Percentiles rank a stretch among this genome's conserved stretches.
These are phyloP conservation scores for Calcarius lapponicus DNA, from an alignment of 2,797 vertebrate genomes.

Conservation along the genomic window DNA sequence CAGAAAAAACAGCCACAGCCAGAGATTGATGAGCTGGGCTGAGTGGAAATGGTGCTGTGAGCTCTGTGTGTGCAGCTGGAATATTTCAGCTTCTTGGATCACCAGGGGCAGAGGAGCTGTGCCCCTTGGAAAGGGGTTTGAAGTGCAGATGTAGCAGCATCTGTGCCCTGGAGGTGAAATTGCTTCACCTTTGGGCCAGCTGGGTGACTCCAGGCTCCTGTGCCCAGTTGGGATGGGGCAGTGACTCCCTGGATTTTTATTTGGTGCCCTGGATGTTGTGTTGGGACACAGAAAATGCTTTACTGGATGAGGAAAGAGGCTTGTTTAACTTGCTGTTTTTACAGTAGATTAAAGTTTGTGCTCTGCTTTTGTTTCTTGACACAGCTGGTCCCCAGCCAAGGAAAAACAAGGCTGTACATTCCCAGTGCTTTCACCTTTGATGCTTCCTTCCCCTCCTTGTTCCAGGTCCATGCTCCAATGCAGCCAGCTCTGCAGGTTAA, in stretches of 20 bases:
- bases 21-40: conserved; percentile 18
- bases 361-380: neutral
- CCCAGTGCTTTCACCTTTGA: neutral
- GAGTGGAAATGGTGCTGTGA: neutral
- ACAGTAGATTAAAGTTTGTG: neutral
- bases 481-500: neutral
- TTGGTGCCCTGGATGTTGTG: neutral
- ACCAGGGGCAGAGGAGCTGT: neutral
- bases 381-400: neutral
- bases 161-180: neutral
- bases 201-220: neutral
- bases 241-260: neutral
- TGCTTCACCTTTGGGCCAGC: neutral
- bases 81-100: neutral
- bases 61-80: neutral
- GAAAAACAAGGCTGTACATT: neutral
- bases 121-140: neutral
- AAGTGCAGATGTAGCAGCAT: neutral
- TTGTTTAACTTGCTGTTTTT: neutral
- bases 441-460: neutral
- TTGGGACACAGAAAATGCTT: neutral
- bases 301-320: neutral
- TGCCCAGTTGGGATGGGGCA: neutral
- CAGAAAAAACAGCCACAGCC: neutral
- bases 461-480: neutral